A percentile compares a stretch with the other conserved stretches of the same genome.
These are phyloP conservation scores for Nymphalis c-album DNA, from an alignment of 2,888 invertebrate genomes.

Conservation along the genomic window DNA sequence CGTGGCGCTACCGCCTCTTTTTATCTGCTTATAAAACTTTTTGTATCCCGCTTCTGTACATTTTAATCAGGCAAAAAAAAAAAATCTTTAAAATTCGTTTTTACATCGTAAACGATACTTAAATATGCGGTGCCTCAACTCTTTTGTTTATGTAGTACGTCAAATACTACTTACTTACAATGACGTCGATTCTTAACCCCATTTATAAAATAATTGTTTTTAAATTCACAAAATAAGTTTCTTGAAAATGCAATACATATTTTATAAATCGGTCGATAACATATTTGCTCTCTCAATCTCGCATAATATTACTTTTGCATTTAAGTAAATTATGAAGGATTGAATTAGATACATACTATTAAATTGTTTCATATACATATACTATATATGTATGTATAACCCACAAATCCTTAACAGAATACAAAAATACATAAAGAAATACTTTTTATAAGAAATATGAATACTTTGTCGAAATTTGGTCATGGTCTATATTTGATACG, in stretches of 20 bases:
- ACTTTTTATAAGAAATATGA: not conserved
- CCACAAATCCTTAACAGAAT: not conserved
- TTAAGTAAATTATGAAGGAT: no score
- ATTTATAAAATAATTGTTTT: not conserved
- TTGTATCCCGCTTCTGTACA: slow-evolving; percentile 73
- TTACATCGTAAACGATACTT: slow-evolving; percentile 66
- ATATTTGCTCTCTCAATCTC: no score
- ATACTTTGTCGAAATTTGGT: not conserved
- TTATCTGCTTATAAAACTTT: slow-evolving; percentile 68
- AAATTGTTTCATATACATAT: no score
- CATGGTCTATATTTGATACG: slow-evolving; percentile 1
- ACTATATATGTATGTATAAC: no score
- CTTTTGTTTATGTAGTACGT: slow-evolving; percentile 32
- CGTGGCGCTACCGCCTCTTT: slow-evolving; percentile 62
- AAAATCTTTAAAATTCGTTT: slow-evolving; percentile 71
- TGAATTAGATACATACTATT: no score
- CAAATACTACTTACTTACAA: slow-evolving; percentile 11
- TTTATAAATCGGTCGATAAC: no score
- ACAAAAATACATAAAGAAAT: not conserved
- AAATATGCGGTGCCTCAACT: slow-evolving; percentile 48
- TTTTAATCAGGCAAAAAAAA: slow-evolving; percentile 72
- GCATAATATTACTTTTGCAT: no score
- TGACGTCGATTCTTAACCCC: slow-evolving; percentile 23
- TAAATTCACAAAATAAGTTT: no score
- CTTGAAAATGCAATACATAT: no score